phyloP scores from a whole-genome alignment of 2,113 vertebrate genomes.

The Poeciliopsis occidentalis region DNA sequence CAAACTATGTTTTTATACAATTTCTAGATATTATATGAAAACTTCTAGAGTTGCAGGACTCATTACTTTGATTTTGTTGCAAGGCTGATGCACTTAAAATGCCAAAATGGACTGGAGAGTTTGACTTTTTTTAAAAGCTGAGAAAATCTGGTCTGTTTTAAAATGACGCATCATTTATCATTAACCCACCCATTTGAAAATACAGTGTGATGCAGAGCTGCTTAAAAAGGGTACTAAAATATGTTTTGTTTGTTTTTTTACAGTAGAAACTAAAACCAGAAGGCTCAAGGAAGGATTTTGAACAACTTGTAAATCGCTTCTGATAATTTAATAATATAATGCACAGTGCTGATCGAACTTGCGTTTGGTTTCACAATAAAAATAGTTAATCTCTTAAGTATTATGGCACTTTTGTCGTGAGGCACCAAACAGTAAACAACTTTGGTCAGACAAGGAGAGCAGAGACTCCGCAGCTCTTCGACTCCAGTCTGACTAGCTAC shows the following conservation, averaged over 20 bases:
- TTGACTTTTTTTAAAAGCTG: not conserved
- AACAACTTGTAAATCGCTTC: slow-evolving; percentile 9
- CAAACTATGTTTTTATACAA: slow-evolving; percentile 5
- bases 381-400: slow-evolving; percentile 24
- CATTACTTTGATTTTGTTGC: slow-evolving; percentile 5
- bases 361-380: slow-evolving; percentile 31
- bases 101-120: not conserved
- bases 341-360: slow-evolving; percentile 12
- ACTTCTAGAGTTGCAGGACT: not conserved
- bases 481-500: slow-evolving; percentile 20
- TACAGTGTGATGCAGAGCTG: not conserved
- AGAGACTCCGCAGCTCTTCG: slow-evolving; percentile 11
- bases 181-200: not conserved
- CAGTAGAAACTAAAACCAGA: slow-evolving; percentile 17
- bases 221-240: not conserved
- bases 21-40: not conserved
- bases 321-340: slow-evolving; percentile 5
- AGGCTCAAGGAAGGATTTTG: slow-evolving; percentile 1
- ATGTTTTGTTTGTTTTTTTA: not conserved
- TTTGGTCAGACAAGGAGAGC: slow-evolving; percentile 49
- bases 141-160: slow-evolving; percentile 20
- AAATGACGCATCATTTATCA: slow-evolving; percentile 20
- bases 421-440: slow-evolving; percentile 68
- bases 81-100: slow-evolving; percentile 2
- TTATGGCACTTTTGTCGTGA: slow-evolving; percentile 61